phyloP scores from a whole-genome alignment of 2,888 invertebrate genomes.

The Rutpela maculata region DNA sequence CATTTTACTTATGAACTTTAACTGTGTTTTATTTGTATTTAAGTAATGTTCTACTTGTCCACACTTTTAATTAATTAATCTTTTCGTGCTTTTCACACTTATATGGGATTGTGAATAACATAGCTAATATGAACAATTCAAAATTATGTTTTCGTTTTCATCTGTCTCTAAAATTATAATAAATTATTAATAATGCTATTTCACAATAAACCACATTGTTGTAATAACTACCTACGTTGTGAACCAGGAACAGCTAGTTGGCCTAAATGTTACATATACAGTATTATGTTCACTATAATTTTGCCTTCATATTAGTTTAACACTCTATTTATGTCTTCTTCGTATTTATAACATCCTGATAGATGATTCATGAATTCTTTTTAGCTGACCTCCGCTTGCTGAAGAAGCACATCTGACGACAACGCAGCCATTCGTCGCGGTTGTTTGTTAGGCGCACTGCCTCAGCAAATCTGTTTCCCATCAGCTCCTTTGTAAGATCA shows the following conservation, averaged over 20 bases:
- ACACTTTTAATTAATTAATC: background rate
- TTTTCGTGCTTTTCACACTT: background rate
- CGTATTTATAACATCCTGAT: no score
- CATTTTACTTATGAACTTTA: conserved; percentile 19
- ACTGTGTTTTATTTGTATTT: conserved; percentile 10
- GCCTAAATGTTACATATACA: background rate
- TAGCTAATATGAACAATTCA: background rate
- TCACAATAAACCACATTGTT: background rate
- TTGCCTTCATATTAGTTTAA: no score
- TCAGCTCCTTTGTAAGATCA: no score
- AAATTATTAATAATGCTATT: background rate
- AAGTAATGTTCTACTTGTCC: background rate
- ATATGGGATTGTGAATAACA: background rate
- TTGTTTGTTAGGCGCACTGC: no score
- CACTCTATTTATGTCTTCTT: no score
- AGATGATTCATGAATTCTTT: no score
- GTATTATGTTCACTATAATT: no score
- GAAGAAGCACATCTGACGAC: no score
- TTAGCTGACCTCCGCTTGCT: no score
- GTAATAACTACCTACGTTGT: background rate
- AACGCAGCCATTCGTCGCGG: no score
- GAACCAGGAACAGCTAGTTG: background rate
- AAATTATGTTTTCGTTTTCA: background rate
- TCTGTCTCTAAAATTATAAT: background rate
- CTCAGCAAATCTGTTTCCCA: no score